Percentiles rank a stretch among this genome's conserved stretches.
Conservation (phyloP, 2,888 invertebrate species). For the Ferdinandea cuprea region DNA sequence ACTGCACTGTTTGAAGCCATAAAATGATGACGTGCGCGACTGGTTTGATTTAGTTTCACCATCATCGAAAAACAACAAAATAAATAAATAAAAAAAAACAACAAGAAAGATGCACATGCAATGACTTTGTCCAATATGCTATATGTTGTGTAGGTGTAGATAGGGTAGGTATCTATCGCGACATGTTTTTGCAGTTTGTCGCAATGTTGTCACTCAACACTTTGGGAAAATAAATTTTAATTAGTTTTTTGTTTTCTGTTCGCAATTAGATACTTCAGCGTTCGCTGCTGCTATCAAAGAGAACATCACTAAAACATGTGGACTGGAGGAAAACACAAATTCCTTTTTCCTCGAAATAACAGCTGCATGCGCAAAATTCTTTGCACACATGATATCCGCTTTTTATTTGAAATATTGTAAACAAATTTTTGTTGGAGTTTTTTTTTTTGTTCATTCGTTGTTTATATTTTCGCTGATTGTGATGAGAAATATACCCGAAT, state of each 20-base stretch:
- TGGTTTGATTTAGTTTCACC: conserved; percentile 69
- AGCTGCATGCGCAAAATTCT: conserved; percentile 66
- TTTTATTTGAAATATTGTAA: conserved; percentile 63
- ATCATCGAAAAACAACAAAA: too few relatives aligned
- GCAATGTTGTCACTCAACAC: conserved; percentile 63
- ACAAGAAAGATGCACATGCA: conserved; percentile 3
- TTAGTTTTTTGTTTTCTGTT: conserved; percentile 46
- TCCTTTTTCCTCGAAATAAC: conserved; percentile 55
- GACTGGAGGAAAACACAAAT: conserved; percentile 57
- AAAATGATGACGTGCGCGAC: conserved; percentile 68
- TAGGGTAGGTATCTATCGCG: neutral
- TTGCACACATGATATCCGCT: conserved; percentile 73
- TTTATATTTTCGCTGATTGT: conserved; percentile 60
- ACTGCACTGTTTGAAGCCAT: conserved; percentile 32
- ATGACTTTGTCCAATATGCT: conserved; percentile 32
- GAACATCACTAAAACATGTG: conserved; percentile 57
- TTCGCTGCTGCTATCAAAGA: conserved; percentile 42
- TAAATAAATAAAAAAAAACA: too few relatives aligned
- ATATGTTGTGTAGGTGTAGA: conserved; percentile 36
- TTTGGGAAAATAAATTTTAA: conserved; percentile 69
- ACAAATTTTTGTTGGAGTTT: conserved; percentile 42
- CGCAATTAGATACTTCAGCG: conserved; percentile 62
- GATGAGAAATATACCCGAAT: conserved; percentile 59
- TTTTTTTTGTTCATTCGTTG: conserved; percentile 25
- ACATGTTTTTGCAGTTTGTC: too few relatives aligned